A percentile compares a stretch with the other conserved stretches of the same genome.
Evolutionary conservation across 2,888 invertebrate species (phyloP).

Genomic region (Athalia cordata): DNA sequence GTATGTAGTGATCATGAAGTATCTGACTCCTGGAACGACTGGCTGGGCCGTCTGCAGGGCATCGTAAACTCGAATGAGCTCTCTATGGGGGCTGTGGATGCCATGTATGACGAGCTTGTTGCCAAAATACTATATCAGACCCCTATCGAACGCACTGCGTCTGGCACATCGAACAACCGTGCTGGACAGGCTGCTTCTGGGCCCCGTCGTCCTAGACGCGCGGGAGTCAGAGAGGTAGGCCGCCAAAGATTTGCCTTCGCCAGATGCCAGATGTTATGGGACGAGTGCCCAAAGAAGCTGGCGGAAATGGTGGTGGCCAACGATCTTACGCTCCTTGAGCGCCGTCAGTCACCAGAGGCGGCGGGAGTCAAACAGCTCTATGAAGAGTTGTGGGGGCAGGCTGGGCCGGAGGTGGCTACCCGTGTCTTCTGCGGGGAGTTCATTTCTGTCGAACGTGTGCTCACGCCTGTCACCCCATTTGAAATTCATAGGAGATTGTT

Average conservation of each 20-base stretch:
- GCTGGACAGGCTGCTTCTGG: too few species aligned
- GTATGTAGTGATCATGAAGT: too few species aligned
- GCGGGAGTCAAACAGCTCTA: constrained; percentile 54
- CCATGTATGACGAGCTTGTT: too few species aligned
- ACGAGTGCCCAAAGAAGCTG: constrained; percentile 58
- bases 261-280: constrained; percentile 61
- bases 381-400: constrained; percentile 56
- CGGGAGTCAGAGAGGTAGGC: not conserved
- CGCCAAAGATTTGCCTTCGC: constrained; percentile 54
- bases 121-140: too few species aligned
- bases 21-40: too few species aligned
- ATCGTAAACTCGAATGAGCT: too few species aligned
- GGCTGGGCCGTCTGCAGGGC: too few species aligned
- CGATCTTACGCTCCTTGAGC: constrained; percentile 4
- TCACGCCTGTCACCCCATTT: constrained; percentile 45
- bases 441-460: constrained; percentile 43
- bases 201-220: not conserved
- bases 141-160: too few species aligned
- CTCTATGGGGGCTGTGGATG: too few species aligned
- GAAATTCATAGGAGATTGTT: constrained; percentile 51
- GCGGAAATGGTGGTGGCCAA: constrained; percentile 55
- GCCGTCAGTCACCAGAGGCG: not conserved
- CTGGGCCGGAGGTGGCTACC: constrained; percentile 46
- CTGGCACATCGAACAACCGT: too few species aligned
- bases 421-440: too few species aligned